Base-by-base conservation (phyloP, 2,113 vertebrate species). In the Colinus virginianus region DNA sequence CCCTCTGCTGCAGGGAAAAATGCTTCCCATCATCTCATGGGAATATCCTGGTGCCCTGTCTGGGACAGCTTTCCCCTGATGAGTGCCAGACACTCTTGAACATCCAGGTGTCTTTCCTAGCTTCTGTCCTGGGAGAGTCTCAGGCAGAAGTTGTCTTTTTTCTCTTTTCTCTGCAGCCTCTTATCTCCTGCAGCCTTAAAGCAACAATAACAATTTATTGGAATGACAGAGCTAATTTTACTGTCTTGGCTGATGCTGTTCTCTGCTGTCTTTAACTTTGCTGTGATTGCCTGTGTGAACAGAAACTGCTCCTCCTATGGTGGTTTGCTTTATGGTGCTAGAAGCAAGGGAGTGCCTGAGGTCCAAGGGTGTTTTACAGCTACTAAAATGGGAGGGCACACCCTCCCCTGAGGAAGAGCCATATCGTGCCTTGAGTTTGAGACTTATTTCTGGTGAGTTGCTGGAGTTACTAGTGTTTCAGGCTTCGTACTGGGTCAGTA, bases 401-500 rank as follows among this genome's bases (percentile, higher is more conserved):
- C 48, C 6, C 23, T 9, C 0, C 23, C 68, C 48, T 22, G 55
- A 45, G 36, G 36, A 63, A 26, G 23, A 83, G 5, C 22, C 40
- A 6, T 7, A 3, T 13, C 19, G 5, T n/a, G 26, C 12, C 1
- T 0, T 42, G 61, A 63, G 23, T 6, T 74, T 30, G 13, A 30
- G 70, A 28, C 9, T 59, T 0, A 2, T 40, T 48, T 63, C 26
- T 66, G 56, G 12, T 61, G 66, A 28, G 6, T 46, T 23, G 1
- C 0, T 0, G 4, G 64, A 7, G 11, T 68, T 79, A 34, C 28
- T 13, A 45, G 19, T 28, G 22, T 48, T 80, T 86, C 9, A 11
- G 6, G 13, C 30, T 62, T 53, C 18, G 5, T 66, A 77, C 13
- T 71, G 56, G 30, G 5, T 61, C 6, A 5, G 55, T 55, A 32